Evolutionary conservation across 2,797 vertebrate species (phyloP), one percentile per base, ranked within the genome.

Genomic region (Helicolenus hilgendorfi): DNA sequence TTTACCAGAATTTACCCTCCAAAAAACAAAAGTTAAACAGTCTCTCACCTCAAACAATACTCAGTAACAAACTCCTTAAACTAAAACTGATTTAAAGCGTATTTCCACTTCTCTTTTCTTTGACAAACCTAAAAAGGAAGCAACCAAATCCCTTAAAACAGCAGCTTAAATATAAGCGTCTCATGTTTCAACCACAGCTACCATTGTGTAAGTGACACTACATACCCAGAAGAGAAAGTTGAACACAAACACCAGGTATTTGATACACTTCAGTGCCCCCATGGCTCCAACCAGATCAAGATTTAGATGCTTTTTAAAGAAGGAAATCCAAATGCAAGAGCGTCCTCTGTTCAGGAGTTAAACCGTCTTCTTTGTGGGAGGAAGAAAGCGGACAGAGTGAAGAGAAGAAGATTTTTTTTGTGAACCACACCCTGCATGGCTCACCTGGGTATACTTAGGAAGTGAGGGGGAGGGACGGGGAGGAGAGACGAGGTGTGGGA

Each of bases 141-240:
- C 11, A 7, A 11, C 22, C 2, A 72, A 73, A 85, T 15, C 9
- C 49, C 38, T 65, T 41, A 5, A 45, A 67, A 59, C 18, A 35
- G 1, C 14, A n/a, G 31, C 11, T n/a, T 14, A n/a, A 2, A 22
- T 8, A 2, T 14, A 14, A 26, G 2, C 24, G 15, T 33, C 3
- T 72, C 38, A 36, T 2, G 3, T 58, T 10, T 36, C 70, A 86
- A 59, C 68, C 72, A 53, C 71, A 74, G 1, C 6, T 2, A 27
- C 7, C 14, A 2, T 4, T 56, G 13, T 24, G 3, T 14, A 18
- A 14, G 67, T 7, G 24, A 36, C 2, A 1, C 18, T 89, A 96
- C 97, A 0, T 96, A 97, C 96, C 96, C 97, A 97, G 89, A 97
- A 97, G 27, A 97, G 87, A 35, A 97, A 96, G 91, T 97, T 97